A percentile compares a stretch with the other conserved stretches of the same genome.
Evolutionary conservation across 1,140 invertebrate genomes (phyloP).

Genomic region (Drosophila ficusphila): DNA sequence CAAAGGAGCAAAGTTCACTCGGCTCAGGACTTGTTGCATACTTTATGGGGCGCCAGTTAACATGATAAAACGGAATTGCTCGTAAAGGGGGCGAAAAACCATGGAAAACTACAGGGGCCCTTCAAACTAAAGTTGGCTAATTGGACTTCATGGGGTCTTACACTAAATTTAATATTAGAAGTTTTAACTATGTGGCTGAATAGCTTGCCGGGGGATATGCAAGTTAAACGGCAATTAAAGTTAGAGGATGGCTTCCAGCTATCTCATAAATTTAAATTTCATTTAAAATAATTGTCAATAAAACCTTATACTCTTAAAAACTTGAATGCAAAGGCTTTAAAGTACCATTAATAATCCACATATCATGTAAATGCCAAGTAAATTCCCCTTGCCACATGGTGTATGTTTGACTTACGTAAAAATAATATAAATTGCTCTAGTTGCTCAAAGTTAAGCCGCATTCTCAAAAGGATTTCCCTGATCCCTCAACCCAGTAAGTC

Average conservation of each 20-base stretch:
- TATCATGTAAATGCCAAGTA: too few relatives aligned
- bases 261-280: not conserved
- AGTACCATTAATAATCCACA: too few relatives aligned
- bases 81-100: conserved; percentile 5
- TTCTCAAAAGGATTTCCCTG: not conserved
- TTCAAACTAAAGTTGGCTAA: conserved; percentile 23
- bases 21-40: conserved; percentile 40
- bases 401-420: not conserved
- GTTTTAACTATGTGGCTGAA: not conserved
- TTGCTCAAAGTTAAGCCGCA: not conserved
- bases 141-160: conserved; percentile 5
- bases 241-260: not conserved
- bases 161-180: not conserved
- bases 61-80: conserved; percentile 11
- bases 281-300: not conserved
- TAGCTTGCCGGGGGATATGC: not conserved
- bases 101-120: conserved; percentile 8
- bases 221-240: not conserved
- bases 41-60: not conserved
- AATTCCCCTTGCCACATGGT: not conserved
- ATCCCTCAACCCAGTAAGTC: not conserved
- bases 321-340: too few relatives aligned
- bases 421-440: not conserved
- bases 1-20: conserved; percentile 8
- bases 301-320: too few relatives aligned